Percentiles rank a stretch among this genome's conserved stretches.
Evolutionary conservation across 1,140 invertebrate species (phyloP).

Genomic region (Ericerus pela): DNA sequence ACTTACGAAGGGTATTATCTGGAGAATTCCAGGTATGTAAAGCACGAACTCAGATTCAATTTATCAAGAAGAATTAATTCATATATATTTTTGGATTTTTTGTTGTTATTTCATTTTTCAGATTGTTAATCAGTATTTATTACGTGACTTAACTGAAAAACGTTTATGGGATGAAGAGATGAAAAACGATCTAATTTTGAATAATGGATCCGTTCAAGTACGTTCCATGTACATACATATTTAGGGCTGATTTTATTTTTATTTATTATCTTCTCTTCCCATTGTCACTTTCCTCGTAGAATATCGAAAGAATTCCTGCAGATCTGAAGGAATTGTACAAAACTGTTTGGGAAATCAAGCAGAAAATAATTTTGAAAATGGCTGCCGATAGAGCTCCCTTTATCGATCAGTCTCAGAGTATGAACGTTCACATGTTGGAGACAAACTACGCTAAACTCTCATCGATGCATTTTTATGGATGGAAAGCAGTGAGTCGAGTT

Average conservation of each 20-base stretch:
- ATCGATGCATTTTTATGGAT: constrained; percentile 97
- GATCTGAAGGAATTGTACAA: constrained; percentile 86
- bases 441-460: constrained; percentile 86
- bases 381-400: constrained; percentile 93
- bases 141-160: constrained; percentile 80
- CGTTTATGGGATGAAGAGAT: constrained; percentile 92
- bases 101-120: too few relatives aligned
- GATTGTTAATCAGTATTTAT: constrained; percentile 91
- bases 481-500: constrained; percentile 59
- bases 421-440: constrained; percentile 92
- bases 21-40: constrained; percentile 46
- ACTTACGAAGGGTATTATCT: constrained; percentile 63
- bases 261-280: neutral
- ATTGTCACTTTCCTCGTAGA: constrained; percentile 35
- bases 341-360: constrained; percentile 97
- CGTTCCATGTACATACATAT: neutral
- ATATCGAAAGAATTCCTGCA: constrained; percentile 73
- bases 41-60: neutral
- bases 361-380: constrained; percentile 90
- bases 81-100: too few relatives aligned
- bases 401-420: constrained; percentile 96
- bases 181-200: constrained; percentile 85
- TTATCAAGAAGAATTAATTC: too few relatives aligned
- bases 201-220: constrained; percentile 76
- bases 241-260: neutral